Evolutionary conservation across 2,888 invertebrate species (phyloP), one percentile per base, ranked within the genome.

Genomic region (Anaspis maculata): DNA sequence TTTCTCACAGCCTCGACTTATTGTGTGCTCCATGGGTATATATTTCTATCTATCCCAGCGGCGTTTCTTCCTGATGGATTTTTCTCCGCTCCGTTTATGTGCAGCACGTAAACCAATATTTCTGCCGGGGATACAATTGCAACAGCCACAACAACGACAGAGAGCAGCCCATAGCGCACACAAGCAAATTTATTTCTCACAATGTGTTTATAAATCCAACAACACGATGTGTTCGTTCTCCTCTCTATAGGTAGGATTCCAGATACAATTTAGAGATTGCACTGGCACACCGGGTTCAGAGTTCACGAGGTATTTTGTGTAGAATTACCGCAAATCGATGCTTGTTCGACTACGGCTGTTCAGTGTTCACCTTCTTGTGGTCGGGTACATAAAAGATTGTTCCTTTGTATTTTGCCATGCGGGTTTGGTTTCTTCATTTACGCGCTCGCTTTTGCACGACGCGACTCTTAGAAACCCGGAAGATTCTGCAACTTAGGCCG

Each of bases 231-330:
- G 45, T 39, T 40, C 37, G n/a, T n/a, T n/a, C n/a, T n/a, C n/a
- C n/a, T n/a, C n/a, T n/a, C n/a, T n/a, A n/a, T n/a, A n/a, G n/a
- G n/a, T 37, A 32, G 42, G 37, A 37, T 41, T 46, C 44, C 30
- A 48, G 45, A 46, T 48, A 48, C 45, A 46, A 44, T 46, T 45
- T 42, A 42, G 39, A 41, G 45, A 48, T 46, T 45, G 44, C 32
- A 27, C 19, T n/a, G 19, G 19, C 19, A 19, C n/a, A n/a, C 19
- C 5, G 11, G 33, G 48, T 48, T 44, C 44, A 48, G 36, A 46
- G 48, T 45, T 48, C 39, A 41, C 41, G 34, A 44, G n/a, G 34
- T 44, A 48, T 48, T 48, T 46, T 46, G 48, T 46, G 48, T 46
- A 32, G 40, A 43, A 43, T 45, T 41, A 40, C 46, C 29, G 40